These are phyloP conservation scores for Didymodactylos carnosus DNA, from an alignment of 2,888 invertebrate species.

Conservation along the genomic window DNA sequence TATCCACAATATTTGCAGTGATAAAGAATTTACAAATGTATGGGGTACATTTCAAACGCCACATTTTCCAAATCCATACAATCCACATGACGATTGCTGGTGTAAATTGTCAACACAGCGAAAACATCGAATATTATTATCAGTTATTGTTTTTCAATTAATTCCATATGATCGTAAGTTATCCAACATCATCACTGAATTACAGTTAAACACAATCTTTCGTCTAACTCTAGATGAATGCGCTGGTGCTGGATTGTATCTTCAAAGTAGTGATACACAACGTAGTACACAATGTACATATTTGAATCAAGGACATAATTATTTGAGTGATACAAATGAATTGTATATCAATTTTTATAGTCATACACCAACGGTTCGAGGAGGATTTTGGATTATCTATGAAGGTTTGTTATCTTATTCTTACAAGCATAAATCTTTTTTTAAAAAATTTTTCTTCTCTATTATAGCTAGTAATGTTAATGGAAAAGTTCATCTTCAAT, in stretches of 20 bases:
- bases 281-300: conserved; percentile 13
- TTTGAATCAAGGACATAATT: conserved; percentile 14
- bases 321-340: conserved; percentile 7
- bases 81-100: conserved; percentile 12
- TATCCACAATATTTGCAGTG: conserved; percentile 7
- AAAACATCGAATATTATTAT: conserved; percentile 9
- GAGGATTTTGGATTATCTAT: conserved; percentile 14
- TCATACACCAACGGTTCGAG: conserved; percentile 2
- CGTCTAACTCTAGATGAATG: neutral
- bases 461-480: neutral
- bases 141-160: conserved; percentile 12
- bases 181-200: neutral
- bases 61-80: conserved; percentile 12
- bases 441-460: neutral
- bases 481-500: neutral
- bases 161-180: conserved; percentile 9
- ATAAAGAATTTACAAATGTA: neutral
- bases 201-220: too few species aligned
- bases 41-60: conserved; percentile 13
- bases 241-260: conserved; percentile 6
- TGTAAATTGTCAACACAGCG: conserved; percentile 11
- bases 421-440: neutral
- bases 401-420: neutral
- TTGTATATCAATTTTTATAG: conserved; percentile 12
- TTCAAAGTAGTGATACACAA: conserved; percentile 3